These are phyloP conservation scores for Hymenochirus boettgeri DNA, from an alignment of 2,113 vertebrate species.

Conservation along the genomic window DNA sequence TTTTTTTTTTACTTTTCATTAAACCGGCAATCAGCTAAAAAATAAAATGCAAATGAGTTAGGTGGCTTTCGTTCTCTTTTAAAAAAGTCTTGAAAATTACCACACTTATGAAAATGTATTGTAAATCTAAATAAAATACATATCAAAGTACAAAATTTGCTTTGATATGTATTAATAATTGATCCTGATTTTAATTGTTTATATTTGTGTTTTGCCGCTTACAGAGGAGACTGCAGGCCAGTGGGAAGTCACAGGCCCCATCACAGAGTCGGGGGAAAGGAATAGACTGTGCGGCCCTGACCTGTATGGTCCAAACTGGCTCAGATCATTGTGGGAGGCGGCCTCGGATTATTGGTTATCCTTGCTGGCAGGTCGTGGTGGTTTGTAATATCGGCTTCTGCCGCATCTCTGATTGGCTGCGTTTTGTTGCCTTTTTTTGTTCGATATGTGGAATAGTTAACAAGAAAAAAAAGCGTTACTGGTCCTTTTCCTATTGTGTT, in stretches of 20 bases:
- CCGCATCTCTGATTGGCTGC: conserved; percentile 74
- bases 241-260: fast-evolving
- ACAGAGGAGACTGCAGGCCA: conserved; percentile 61
- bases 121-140: too few relatives aligned
- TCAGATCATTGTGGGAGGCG: conserved; percentile 86
- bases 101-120: too few relatives aligned
- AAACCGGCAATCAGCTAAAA: too few relatives aligned
- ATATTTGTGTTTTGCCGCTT: too few relatives aligned
- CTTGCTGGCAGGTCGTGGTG: conserved; percentile 75
- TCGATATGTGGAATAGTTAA: conserved; percentile 69
- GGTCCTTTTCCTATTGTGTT: too few relatives aligned
- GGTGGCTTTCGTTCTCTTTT: too few relatives aligned
- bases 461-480: conserved; percentile 25
- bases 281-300: conserved; percentile 87
- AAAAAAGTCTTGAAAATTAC: too few relatives aligned
- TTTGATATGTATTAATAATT: too few relatives aligned
- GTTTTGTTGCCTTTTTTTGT: conserved; percentile 85
- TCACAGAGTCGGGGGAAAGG: conserved; percentile 71
- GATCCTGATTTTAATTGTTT: too few relatives aligned
- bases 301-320: conserved; percentile 96
- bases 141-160: too few relatives aligned
- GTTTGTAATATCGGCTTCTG: conserved; percentile 82
- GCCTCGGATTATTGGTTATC: conserved; percentile 85
- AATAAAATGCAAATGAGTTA: too few relatives aligned
- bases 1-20: too few relatives aligned